Percentiles rank a stretch among this genome's conserved stretches.
phyloP scores from a whole-genome alignment of 92 coral and sea anemone species.

The Ricordea florida region DNA sequence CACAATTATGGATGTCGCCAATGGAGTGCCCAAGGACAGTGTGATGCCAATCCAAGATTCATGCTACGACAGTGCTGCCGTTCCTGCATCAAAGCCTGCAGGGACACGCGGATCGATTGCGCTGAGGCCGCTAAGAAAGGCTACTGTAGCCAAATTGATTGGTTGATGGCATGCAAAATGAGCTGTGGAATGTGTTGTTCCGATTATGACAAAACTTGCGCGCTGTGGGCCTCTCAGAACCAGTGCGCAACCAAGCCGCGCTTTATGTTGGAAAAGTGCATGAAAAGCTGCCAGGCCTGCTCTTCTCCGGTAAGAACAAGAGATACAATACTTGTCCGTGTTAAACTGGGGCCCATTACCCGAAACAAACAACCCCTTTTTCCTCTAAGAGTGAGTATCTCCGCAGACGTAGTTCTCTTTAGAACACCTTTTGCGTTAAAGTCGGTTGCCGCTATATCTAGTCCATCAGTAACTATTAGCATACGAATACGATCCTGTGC shows the following conservation, averaged over 20 bases:
- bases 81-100: background rate
- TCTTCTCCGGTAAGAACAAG: background rate
- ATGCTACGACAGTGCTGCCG: background rate
- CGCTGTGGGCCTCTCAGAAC: background rate
- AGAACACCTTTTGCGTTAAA: too few species aligned
- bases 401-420: too few species aligned
- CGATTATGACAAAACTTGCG: background rate
- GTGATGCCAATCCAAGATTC: background rate
- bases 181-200: constrained; percentile 20
- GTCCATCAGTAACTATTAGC: too few species aligned
- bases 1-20: background rate
- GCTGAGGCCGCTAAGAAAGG: background rate
- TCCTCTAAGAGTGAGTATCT: too few species aligned
- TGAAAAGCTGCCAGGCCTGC: constrained; percentile 7
- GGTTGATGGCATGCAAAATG: background rate
- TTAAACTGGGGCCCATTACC: too few species aligned
- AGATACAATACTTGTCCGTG: too few species aligned
- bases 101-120: background rate
- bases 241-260: background rate
- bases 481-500: too few species aligned
- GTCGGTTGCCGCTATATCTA: too few species aligned
- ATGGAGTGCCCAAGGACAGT: background rate
- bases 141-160: background rate
- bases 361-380: too few species aligned
- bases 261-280: background rate